These are phyloP conservation scores for Tribolium castaneum DNA, from an alignment of 1,140 invertebrate genomes.

Conservation along the genomic window DNA sequence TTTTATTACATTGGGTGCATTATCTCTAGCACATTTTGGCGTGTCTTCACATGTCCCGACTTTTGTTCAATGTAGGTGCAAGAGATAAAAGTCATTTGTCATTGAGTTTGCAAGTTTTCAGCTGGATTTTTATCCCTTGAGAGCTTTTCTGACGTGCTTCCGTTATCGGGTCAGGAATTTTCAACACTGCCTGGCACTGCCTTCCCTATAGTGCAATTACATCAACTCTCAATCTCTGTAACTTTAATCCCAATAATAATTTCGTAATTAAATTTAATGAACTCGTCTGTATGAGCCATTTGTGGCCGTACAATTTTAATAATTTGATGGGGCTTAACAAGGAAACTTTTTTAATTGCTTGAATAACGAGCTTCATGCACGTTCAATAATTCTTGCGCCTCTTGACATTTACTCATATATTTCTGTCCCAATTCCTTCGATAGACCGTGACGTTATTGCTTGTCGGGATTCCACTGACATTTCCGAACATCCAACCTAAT, in stretches of 20 bases:
- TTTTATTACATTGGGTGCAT: constrained; percentile 10
- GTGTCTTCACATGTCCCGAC: not conserved
- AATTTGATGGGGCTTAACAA: constrained; percentile 13
- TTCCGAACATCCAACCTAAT: constrained; percentile 17
- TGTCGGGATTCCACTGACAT: constrained; percentile 28
- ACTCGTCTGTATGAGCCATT: constrained; percentile 11
- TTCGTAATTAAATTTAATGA: constrained; percentile 22
- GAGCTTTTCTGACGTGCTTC: not conserved
- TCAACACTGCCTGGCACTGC: not conserved
- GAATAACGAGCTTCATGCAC: not conserved
- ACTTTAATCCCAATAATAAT: constrained; percentile 10
- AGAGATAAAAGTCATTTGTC: not conserved
- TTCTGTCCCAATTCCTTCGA: constrained; percentile 8
- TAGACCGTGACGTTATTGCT: constrained; percentile 33
- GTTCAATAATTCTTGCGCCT: not conserved
- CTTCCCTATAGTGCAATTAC: constrained; percentile 1
- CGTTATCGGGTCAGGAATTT: not conserved
- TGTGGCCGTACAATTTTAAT: constrained; percentile 10
- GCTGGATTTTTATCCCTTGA: not conserved
- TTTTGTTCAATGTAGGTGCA: no score
- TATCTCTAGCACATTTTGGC: not conserved
- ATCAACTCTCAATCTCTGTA: constrained; percentile 28
- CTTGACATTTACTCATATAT: constrained; percentile 26
- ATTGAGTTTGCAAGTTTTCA: not conserved
- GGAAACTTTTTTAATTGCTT: constrained; percentile 25